Evolutionary conservation across 2,888 invertebrate genomes (phyloP), one percentile per base, ranked within the genome.

Genomic region (Folsomia manolachei): DNA sequence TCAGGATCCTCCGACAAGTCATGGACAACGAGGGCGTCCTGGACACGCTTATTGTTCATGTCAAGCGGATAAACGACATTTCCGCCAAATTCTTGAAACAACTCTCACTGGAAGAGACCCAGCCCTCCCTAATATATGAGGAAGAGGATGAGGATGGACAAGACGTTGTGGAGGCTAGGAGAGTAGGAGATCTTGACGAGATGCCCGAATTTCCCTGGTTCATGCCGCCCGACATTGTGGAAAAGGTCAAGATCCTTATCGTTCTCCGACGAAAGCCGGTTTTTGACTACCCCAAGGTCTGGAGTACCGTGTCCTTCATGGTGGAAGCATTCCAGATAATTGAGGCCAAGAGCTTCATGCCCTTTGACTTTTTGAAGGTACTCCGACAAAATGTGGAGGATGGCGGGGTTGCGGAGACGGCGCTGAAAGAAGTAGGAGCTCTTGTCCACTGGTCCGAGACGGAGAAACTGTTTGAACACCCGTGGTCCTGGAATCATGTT

Each of bases 391-490:
- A 39, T 24, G 26, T 71, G 2, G 27, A 23, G 9, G 23, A 7
- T 1, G 52, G 27, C 11, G 11, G 1, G 1, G 52, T 23, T 21
- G 21, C 67, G 1, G 56, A 27, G 51, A 18, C 39, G 7, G 2
- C 0, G 1, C 39, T 71, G 26, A 0, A n/a, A 19, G 23, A 62
- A n/a, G 21, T 24, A 9, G 52, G 21, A 7, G 25, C 19, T 25
- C 65, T 71, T 27, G 61, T 26, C 25, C 63, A 67, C 53, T 71
- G 71, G 71, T n/a, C 61, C 52, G 67, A 51, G 9, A 23, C 1
- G 0, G 9, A 61, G 9, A 2, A 11, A 2, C 21, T 27, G 25
- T 71, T 71, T 27, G 24, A 52, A 1, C 25, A 39, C 1, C 66
- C 71, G 18, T 71, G 71, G 71, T 39, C 62, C 9, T 21, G 61